Evolutionary conservation across 2,888 invertebrate species (phyloP), one percentile per base, ranked within the genome.

Genomic region (Diaphora mendica): DNA sequence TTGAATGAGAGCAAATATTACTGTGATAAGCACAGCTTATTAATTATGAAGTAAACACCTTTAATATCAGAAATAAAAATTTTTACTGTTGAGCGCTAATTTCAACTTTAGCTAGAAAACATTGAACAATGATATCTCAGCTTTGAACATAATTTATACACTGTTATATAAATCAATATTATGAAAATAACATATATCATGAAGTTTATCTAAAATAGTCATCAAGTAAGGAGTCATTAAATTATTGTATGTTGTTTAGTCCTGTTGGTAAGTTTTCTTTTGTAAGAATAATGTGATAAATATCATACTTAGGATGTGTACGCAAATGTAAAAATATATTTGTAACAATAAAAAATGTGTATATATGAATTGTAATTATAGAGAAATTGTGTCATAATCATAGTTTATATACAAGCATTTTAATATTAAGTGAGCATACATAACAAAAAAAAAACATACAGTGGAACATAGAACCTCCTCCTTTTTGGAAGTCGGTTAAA

Each of bases 271-370:
- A 87, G 79, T 82, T 88, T 82, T 81, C 80, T 81, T 86, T 85
- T 84, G 82, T 85, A 86, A 90, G 91, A 89, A 91, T 90, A 89
- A 88, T 93, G 93, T 93, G 93, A 93, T 93, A 93, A 91, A 89
- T 90, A 90, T 91, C 87, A 85, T 85, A 78, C 72, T 85, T 84
- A 91, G 91, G 89, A 78, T 82, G 85, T 91, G 90, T 92, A 91
- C 79, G 85, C 82, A 88, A 86, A 82, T 91, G 88, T 89, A 90
- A 89, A 88, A 81, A 78, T 78, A 81, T 83, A 80, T 86, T 82
- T 86, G 82, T 86, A 82, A 78, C 84, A 80, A 82, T 75, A 79
- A 79, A 55, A 74, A 90, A 85, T 88, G 86, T 91, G 88, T 91
- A 90, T 91, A 90, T 88, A 91, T 90, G 86, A 82, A 87, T 85